Base-by-base conservation (phyloP, 1,140 invertebrate genomes). In the Drosophila mojavensis region DNA sequence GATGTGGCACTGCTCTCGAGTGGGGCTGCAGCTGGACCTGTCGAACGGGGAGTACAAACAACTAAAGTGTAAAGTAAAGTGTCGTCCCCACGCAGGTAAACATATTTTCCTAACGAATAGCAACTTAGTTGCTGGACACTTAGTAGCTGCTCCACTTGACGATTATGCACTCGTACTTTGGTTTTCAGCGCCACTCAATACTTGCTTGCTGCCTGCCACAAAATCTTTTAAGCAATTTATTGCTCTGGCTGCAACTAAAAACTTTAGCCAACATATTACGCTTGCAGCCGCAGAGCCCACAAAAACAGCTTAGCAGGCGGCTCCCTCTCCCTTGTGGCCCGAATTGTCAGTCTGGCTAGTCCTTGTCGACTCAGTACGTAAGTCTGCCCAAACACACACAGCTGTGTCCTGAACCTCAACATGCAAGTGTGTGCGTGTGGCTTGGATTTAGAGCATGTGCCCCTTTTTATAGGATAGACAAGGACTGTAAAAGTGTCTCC, bases 231-330 rank as follows among this genome's bases (percentile, higher is more conserved):
- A 78, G 81, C 73, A 63, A 63, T 79, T 86, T 83, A 86, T 88
- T 82, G 55, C 69, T 48, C 75, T 71, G 55, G 33, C 39, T 48
- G 47, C 74, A 73, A 54, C 73, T 66, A 69, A 79, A 89, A 88
- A 55, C 81, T 88, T 86, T 74, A 62, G 79, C 84, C 88, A 77
- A 88, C 84, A 89, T 89, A 89, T 80, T 83, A 80, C 75, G 69
- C 69, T 74, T 78, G 79, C 79, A 80, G 68, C 80, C 77, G 65
- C 82, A 86, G 67, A 64, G 83, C 69, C 81, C 79, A 48, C 80
- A 83, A 71, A 75, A 88, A 82, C 79, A 74, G 64, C 75, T 86
- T 76, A 86, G 78, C 82, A 72, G 78, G 67, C 62, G 58, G 58
- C 60, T 55, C 54, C 67, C 24, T 11, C 36, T 55, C 3, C 39